Percentiles rank a stretch among this genome's conserved stretches.
Evolutionary conservation across 2,113 vertebrate genomes (phyloP).

Genomic region (Motacilla tschutschensis): DNA sequence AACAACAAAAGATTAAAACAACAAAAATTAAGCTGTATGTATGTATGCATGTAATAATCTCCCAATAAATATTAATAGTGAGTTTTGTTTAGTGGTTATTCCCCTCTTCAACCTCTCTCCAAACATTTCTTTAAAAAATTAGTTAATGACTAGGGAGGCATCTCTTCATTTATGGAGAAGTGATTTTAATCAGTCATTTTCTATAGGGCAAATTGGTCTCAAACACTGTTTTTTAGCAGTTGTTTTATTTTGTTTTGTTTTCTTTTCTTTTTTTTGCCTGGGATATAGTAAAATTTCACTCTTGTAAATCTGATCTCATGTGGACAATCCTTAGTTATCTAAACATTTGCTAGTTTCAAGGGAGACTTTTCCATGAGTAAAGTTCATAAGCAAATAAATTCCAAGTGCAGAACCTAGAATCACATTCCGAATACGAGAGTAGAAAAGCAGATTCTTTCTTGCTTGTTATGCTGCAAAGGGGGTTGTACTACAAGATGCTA

Average conservation of each 20-base stretch:
- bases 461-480: neutral
- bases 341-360: neutral
- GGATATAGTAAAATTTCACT: neutral
- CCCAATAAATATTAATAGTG: neutral
- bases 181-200: neutral
- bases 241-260: neutral
- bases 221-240: neutral
- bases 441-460: neutral
- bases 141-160: neutral
- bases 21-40: neutral
- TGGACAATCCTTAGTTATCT: neutral
- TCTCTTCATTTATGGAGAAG: neutral
- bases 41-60: neutral
- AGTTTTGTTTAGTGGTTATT: neutral
- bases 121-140: neutral
- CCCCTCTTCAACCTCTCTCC: neutral
- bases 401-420: neutral
- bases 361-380: neutral
- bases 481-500: neutral
- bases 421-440: neutral
- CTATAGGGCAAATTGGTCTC: neutral
- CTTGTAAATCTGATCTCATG: neutral
- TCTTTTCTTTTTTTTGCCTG: neutral
- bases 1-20: neutral
- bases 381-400: neutral